phyloP scores from a whole-genome alignment of 2,888 invertebrate species.

The Tanypteryx hageni region DNA sequence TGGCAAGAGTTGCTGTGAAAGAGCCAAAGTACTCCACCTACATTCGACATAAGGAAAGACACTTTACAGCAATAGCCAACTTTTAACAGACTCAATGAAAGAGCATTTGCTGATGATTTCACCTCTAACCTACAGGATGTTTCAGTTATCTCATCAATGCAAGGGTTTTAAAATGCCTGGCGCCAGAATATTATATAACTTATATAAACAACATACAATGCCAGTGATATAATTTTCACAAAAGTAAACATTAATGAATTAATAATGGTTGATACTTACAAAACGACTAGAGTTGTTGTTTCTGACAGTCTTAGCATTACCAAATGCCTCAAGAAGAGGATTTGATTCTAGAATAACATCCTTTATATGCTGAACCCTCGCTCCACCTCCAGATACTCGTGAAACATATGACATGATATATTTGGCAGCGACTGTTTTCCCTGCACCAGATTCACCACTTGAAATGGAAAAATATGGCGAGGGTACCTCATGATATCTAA shows the following conservation, averaged over 20 bases:
- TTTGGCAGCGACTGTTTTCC: conserved; percentile 83
- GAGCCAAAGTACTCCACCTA: no score
- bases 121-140: no score
- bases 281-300: conserved; percentile 83
- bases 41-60: no score
- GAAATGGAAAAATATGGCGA: conserved; percentile 66
- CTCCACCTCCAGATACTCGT: conserved; percentile 81
- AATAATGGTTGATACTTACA: conserved; percentile 75
- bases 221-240: no score
- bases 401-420: conserved; percentile 83
- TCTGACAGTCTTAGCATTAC: conserved; percentile 82
- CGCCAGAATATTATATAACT: no score
- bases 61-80: no score
- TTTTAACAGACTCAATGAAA: no score
- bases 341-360: conserved; percentile 83
- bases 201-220: no score
- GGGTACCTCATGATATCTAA: neutral
- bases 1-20: no score
- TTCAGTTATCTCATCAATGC: no score
- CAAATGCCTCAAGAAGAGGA: conserved; percentile 83
- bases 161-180: no score
- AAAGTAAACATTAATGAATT: neutral
- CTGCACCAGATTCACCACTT: conserved; percentile 83
- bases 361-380: conserved; percentile 81
- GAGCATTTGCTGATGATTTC: no score